Conservation (phyloP, 2,113 vertebrate species). For the Gymnorhina tibicen region DNA sequence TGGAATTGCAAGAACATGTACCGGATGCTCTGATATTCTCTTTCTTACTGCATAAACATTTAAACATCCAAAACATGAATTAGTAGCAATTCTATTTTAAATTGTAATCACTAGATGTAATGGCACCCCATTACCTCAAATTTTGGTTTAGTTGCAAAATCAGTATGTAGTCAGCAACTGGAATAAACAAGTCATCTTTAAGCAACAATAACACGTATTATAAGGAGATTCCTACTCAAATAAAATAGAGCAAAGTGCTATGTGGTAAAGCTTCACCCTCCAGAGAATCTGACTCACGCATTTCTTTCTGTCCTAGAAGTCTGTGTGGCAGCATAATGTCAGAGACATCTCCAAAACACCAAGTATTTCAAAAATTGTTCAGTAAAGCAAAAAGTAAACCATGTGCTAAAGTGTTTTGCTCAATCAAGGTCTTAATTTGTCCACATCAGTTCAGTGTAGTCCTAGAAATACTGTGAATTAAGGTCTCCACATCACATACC, state of each 20-base stretch:
- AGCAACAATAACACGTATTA: background rate
- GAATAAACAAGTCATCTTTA: background rate
- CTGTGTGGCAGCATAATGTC: background rate
- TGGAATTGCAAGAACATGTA: background rate
- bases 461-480: background rate
- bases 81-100: background rate
- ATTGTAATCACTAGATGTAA: background rate
- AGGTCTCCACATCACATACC: background rate
- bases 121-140: background rate
- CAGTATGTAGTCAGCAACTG: background rate
- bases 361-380: background rate
- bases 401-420: background rate
- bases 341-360: background rate
- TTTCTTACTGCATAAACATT: background rate
- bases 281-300: rapidly evolving
- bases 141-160: background rate
- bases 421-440: background rate
- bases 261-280: background rate
- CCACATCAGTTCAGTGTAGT: background rate
- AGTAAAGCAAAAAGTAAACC: background rate
- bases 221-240: background rate
- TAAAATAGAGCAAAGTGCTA: background rate
- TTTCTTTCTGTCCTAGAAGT: background rate
- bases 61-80: background rate
- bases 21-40: background rate